Evolutionary conservation across 2,797 vertebrate species (phyloP).

Genomic region (Manis crassicaudata): DNA sequence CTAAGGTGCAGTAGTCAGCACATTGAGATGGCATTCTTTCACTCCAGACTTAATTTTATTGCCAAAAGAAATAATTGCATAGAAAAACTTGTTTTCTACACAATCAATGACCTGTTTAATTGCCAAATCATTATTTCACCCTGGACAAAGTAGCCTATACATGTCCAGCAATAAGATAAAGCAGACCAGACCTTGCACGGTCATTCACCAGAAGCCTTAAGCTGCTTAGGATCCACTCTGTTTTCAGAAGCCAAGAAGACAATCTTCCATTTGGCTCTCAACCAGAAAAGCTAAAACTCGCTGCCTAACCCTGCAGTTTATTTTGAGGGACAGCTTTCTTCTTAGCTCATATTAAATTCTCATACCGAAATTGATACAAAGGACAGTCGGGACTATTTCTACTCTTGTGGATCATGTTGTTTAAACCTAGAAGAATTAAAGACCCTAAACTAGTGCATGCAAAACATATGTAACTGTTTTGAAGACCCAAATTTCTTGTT

Average conservation of each 20-base stretch:
- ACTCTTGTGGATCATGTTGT: background rate
- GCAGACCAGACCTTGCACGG: background rate
- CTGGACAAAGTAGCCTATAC: background rate
- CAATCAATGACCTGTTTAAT: background rate
- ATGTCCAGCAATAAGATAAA: background rate
- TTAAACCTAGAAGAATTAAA: constrained; percentile 39
- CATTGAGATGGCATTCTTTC: background rate
- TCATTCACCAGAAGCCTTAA: background rate
- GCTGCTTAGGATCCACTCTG: background rate
- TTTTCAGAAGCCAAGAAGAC: background rate
- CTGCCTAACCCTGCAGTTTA: background rate
- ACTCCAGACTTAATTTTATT: too few species aligned
- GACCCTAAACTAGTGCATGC: background rate
- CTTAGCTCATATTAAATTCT: background rate
- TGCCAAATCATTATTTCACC: background rate
- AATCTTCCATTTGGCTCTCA: background rate
- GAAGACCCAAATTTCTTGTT: background rate
- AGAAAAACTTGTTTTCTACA: background rate
- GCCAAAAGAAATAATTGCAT: too few species aligned
- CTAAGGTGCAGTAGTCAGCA: background rate
- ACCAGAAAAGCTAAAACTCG: background rate
- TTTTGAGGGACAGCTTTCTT: background rate
- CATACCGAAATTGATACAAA: background rate
- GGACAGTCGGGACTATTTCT: background rate
- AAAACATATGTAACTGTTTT: background rate